A percentile compares a stretch with the other conserved stretches of the same genome.
Evolutionary conservation across 1,140 invertebrate genomes (phyloP).

Genomic region (Brachionus paranguensis): DNA sequence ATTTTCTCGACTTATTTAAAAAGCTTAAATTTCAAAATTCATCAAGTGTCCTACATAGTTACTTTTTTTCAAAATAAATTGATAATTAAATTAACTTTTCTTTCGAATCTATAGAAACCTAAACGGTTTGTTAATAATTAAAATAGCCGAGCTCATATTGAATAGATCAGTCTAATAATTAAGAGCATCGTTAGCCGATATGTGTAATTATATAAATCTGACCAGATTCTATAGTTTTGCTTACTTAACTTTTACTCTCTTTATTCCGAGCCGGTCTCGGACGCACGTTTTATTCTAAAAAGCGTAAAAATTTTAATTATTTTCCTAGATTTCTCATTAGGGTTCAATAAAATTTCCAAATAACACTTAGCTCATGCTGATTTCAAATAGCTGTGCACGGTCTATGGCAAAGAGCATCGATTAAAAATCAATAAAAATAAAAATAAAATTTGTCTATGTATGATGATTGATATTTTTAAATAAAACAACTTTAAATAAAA

Average conservation of each 20-base stretch:
- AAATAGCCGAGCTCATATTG: neutral
- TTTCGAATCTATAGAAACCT: neutral
- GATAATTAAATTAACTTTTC: neutral
- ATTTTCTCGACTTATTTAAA: neutral
- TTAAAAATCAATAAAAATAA: neutral
- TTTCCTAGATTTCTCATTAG: neutral
- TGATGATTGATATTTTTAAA: slow-evolving; percentile 2
- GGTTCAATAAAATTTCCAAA: neutral
- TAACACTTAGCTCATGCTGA: neutral
- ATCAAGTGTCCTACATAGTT: neutral
- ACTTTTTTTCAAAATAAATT: neutral
- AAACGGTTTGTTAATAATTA: neutral
- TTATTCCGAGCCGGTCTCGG: neutral
- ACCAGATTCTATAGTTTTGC: neutral
- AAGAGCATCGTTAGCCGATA: neutral
- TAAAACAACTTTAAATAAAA: slow-evolving; percentile 3
- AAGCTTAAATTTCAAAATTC: neutral
- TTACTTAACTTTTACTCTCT: neutral
- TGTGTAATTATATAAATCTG: slow-evolving; percentile 1
- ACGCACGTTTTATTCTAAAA: neutral
- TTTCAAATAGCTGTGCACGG: neutral
- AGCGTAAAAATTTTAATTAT: slow-evolving; percentile 2
- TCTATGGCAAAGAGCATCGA: neutral
- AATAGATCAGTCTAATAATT: slow-evolving; percentile 1
- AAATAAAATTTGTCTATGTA: neutral